These are phyloP conservation scores for Protonemura montana DNA, from an alignment of 2,888 invertebrate genomes.

Conservation along the genomic window DNA sequence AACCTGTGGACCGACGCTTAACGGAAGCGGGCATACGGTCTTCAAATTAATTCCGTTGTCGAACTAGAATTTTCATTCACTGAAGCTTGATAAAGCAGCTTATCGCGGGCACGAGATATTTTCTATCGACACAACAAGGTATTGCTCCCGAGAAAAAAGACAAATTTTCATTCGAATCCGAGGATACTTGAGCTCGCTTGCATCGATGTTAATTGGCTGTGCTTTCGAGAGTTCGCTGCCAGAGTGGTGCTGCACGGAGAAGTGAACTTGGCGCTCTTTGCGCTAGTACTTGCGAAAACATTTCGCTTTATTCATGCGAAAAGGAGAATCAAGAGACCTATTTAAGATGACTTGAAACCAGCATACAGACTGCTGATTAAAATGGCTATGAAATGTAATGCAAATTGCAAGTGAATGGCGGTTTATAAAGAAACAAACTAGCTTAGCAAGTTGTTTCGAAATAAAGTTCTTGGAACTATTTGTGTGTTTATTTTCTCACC, in stretches of 20 bases:
- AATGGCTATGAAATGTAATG: background rate
- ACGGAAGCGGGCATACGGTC: no score
- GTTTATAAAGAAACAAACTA: no score
- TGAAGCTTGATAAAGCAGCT: background rate
- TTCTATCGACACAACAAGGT: background rate
- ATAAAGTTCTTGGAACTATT: no score
- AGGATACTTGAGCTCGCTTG: background rate
- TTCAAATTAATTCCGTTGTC: background rate
- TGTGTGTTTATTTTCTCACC: background rate
- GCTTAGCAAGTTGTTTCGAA: no score
- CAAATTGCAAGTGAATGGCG: background rate
- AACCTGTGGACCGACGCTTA: no score
- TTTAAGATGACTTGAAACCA: background rate
- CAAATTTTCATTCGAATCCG: background rate
- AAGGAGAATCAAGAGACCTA: background rate
- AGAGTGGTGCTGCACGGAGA: background rate
- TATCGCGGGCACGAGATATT: no score
- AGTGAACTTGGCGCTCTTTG: constrained; percentile 19
- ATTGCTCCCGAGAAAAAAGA: background rate
- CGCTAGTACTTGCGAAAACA: constrained; percentile 7
- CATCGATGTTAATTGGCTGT: background rate
- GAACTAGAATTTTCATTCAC: background rate
- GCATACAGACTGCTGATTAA: constrained; percentile 9
- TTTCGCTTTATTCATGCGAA: constrained; percentile 22
- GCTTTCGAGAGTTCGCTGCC: background rate